Percentiles rank a stretch among this genome's conserved stretches.
Conservation (phyloP, 2,113 vertebrate genomes). For the Miniopterus natalensis region DNA sequence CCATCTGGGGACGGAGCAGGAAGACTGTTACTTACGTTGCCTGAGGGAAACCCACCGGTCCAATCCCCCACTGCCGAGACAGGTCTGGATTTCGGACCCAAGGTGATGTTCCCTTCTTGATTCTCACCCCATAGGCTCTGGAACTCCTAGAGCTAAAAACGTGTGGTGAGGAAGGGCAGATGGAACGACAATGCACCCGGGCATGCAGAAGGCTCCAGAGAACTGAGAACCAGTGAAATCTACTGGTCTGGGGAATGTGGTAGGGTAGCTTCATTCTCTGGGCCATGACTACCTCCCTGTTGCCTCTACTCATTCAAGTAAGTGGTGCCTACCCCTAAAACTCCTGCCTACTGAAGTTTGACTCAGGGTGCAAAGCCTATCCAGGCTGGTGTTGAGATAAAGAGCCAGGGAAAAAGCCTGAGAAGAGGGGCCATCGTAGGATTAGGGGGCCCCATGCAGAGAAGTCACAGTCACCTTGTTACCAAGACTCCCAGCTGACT, state of each 20-base stretch:
- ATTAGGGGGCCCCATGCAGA: slow-evolving; percentile 67
- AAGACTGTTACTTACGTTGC: slow-evolving; percentile 83
- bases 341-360: not conserved
- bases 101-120: slow-evolving; percentile 84
- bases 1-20: slow-evolving; percentile 90
- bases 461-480: slow-evolving; percentile 68
- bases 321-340: not conserved
- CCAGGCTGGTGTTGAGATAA: not conserved
- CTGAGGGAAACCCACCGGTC: slow-evolving; percentile 83
- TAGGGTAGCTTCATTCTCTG: slow-evolving; percentile 17
- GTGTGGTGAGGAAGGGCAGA: slow-evolving; percentile 82
- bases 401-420: slow-evolving; percentile 45
- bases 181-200: slow-evolving; percentile 65
- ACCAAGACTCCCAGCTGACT: slow-evolving; percentile 71
- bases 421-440: slow-evolving; percentile 60
- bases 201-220: slow-evolving; percentile 68
- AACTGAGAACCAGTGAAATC: not conserved
- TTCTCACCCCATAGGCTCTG: slow-evolving; percentile 83
- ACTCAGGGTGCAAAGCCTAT: slow-evolving; percentile 25
- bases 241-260: slow-evolving; percentile 37
- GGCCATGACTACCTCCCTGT: slow-evolving; percentile 29
- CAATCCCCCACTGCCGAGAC: slow-evolving; percentile 81
- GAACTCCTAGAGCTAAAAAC: slow-evolving; percentile 85
- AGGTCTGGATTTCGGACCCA: slow-evolving; percentile 84
- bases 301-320: slow-evolving; percentile 11